phyloP scores from a whole-genome alignment of 2,797 vertebrate species.

The Pseudochirops cupreus region DNA sequence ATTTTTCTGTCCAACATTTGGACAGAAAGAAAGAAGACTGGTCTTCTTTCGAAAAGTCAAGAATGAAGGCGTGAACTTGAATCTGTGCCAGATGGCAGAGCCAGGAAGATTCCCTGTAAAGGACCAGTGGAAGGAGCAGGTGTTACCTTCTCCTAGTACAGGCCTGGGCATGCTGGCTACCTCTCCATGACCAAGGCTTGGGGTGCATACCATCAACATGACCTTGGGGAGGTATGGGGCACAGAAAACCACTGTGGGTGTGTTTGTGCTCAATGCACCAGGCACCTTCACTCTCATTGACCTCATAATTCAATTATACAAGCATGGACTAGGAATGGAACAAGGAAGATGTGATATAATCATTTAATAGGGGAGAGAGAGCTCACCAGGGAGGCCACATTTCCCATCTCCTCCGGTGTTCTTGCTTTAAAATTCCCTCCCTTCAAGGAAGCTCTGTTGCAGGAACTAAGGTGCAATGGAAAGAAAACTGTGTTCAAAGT shows the following conservation, averaged over 20 bases:
- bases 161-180: background rate
- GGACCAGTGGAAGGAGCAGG: background rate
- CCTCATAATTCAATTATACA: background rate
- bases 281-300: background rate
- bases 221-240: background rate
- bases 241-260: background rate
- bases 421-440: background rate
- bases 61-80: background rate
- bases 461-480: background rate
- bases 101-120: background rate
- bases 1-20: background rate
- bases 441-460: background rate
- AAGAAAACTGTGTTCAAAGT: background rate
- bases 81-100: rapidly evolving
- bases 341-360: background rate
- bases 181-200: background rate
- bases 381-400: background rate
- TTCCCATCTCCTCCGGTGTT: background rate
- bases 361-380: background rate
- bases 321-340: background rate
- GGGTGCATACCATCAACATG: background rate
- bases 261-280: background rate
- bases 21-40: background rate
- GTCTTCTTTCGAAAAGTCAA: background rate
- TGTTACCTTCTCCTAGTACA: background rate